Percentiles rank a stretch among this genome's conserved stretches.
phyloP scores from a whole-genome alignment of 64 coral and sea anemone species.

The Hydrozoanthus tunicans region DNA sequence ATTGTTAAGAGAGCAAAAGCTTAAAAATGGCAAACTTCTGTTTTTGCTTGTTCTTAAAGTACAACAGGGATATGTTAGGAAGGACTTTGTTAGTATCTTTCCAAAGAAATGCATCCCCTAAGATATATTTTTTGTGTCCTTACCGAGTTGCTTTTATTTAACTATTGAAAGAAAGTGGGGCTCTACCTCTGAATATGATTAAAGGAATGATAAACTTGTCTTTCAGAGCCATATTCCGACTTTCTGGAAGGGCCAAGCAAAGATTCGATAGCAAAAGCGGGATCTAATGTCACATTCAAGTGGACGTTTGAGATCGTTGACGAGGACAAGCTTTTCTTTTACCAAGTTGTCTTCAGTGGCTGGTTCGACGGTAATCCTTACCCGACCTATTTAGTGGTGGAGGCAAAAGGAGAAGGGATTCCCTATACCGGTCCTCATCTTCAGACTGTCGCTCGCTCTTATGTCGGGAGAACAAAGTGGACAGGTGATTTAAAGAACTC shows the following conservation, averaged over 20 bases:
- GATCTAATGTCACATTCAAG: background rate
- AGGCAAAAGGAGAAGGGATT: background rate
- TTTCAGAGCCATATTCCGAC: background rate
- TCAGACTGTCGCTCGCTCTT: background rate
- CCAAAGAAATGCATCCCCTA: no score
- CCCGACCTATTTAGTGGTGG: background rate
- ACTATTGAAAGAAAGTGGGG: no score
- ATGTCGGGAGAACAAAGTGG: background rate
- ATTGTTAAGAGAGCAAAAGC: no score
- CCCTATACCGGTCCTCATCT: background rate
- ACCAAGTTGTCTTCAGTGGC: background rate
- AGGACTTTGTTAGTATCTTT: no score
- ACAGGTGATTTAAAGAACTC: background rate
- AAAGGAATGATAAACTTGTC: no score
- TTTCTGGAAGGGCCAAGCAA: background rate
- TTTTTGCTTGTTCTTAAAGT: no score
- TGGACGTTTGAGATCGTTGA: background rate
- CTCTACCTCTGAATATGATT: no score
- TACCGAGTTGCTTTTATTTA: no score
- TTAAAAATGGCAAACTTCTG: no score
- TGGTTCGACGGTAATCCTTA: background rate
- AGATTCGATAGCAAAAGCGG: background rate
- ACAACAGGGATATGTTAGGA: no score
- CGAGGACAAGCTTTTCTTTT: background rate
- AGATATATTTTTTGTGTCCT: no score